Conservation (phyloP, 2,888 invertebrate genomes). For the Monoplex corrugatus region DNA sequence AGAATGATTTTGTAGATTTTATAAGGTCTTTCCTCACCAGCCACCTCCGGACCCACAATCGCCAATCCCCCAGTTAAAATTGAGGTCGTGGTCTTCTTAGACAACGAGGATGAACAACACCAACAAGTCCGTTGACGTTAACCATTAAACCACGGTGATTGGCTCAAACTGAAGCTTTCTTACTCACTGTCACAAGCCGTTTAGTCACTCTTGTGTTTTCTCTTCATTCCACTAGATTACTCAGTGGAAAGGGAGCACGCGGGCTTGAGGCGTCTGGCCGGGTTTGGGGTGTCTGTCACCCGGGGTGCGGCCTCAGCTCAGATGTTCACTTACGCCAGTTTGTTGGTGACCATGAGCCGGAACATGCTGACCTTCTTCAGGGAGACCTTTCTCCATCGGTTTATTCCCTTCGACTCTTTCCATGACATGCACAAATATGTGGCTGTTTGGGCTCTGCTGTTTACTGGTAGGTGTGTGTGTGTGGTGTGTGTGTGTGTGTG, state of each 20-base stretch:
- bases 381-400: constrained; percentile 84
- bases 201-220: no score
- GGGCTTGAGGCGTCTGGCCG: constrained; percentile 85
- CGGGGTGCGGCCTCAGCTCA: constrained; percentile 85
- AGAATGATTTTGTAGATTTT: no score
- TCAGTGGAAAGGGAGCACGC: constrained; percentile 85
- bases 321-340: constrained; percentile 85
- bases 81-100: no score
- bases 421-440: constrained; percentile 85
- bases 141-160: no score
- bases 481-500: neutral
- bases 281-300: constrained; percentile 85
- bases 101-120: no score
- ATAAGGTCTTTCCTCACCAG: no score
- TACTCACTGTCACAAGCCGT: no score
- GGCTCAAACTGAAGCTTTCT: no score
- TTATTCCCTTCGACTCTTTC: constrained; percentile 85
- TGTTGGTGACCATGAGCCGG: constrained; percentile 85
- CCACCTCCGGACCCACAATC: no score
- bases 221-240: no score
- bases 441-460: constrained; percentile 84
- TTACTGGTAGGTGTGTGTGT: constrained; percentile 82
- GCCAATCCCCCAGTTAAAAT: no score
- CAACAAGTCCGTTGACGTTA: no score
- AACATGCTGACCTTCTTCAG: constrained; percentile 84